phyloP scores from a whole-genome alignment of 2,888 invertebrate species.

The Pharmacophagus antenor region DNA sequence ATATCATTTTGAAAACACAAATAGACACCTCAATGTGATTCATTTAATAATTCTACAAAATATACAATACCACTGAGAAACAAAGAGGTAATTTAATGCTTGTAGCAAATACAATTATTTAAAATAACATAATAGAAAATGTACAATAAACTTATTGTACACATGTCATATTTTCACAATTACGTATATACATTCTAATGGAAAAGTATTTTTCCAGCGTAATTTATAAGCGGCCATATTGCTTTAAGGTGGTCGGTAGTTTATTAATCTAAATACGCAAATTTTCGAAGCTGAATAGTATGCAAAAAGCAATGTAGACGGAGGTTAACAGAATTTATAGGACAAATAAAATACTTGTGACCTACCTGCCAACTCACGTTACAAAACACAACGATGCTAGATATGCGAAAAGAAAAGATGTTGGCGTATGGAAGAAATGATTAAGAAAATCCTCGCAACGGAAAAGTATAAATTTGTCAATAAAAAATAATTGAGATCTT shows the following conservation, averaged over 20 bases:
- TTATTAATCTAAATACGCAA: constrained; percentile 31
- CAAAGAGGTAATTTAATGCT: background rate
- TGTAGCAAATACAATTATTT: background rate
- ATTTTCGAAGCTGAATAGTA: constrained; percentile 13
- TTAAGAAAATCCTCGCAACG: too few relatives aligned
- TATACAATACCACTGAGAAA: background rate
- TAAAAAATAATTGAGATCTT: too few relatives aligned
- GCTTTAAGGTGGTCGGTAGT: constrained; percentile 28
- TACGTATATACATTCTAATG: background rate
- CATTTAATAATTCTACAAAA: background rate
- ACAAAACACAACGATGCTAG: constrained; percentile 8
- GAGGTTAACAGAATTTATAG: constrained; percentile 25
- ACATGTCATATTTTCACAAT: background rate
- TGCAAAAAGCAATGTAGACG: constrained; percentile 13
- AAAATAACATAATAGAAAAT: background rate
- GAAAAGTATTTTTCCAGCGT: constrained; percentile 1
- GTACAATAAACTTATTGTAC: background rate
- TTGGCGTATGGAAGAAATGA: background rate
- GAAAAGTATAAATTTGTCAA: too few relatives aligned
- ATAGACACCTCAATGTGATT: too few relatives aligned
- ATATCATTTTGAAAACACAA: too few relatives aligned
- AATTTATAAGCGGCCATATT: constrained; percentile 5
- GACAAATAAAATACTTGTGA: constrained; percentile 1
- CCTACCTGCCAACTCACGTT: constrained; percentile 24
- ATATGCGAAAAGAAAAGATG: constrained; percentile 17